Conservation (phyloP, 1,140 invertebrate genomes). For the Araneus ventricosus region DNA sequence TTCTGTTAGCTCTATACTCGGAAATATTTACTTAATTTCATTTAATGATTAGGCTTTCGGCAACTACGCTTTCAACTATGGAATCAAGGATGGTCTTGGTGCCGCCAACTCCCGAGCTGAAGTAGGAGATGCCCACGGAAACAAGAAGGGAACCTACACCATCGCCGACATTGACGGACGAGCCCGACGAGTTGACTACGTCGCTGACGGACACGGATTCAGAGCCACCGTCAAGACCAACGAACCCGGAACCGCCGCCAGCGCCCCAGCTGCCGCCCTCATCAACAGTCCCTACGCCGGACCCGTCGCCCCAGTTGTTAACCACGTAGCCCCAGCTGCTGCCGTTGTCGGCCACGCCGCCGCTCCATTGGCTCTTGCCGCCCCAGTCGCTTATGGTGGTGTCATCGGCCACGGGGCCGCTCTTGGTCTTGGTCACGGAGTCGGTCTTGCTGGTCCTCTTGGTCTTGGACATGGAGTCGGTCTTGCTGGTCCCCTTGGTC, state of each 20-base stretch:
- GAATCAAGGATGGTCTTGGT: neutral
- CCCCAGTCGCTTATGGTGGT: neutral
- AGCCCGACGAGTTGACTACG: constrained; percentile 77
- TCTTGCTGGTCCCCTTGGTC: neutral
- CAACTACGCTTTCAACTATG: neutral
- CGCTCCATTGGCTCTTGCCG: neutral
- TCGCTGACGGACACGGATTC: constrained; percentile 78
- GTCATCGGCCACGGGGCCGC: neutral
- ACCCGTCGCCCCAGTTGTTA: neutral
- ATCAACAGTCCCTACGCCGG: neutral
- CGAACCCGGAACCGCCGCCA: constrained; percentile 31
- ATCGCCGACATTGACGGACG: constrained; percentile 77
- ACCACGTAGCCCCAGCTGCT: constrained; percentile 38
- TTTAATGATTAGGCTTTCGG: neutral
- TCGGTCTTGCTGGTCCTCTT: neutral
- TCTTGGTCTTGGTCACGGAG: neutral
- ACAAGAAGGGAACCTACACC: constrained; percentile 75
- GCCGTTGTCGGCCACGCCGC: neutral
- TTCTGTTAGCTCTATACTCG: no score
- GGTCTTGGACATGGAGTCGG: neutral
- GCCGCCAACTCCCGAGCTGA: neutral
- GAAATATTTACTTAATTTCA: neutral
- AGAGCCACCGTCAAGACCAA: constrained; percentile 75
- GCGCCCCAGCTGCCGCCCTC: neutral
- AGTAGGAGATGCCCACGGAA: neutral